Percentiles rank a stretch among this genome's conserved stretches.
These are phyloP conservation scores for Parus major DNA, from an alignment of 2,113 vertebrate genomes.

Conservation along the genomic window DNA sequence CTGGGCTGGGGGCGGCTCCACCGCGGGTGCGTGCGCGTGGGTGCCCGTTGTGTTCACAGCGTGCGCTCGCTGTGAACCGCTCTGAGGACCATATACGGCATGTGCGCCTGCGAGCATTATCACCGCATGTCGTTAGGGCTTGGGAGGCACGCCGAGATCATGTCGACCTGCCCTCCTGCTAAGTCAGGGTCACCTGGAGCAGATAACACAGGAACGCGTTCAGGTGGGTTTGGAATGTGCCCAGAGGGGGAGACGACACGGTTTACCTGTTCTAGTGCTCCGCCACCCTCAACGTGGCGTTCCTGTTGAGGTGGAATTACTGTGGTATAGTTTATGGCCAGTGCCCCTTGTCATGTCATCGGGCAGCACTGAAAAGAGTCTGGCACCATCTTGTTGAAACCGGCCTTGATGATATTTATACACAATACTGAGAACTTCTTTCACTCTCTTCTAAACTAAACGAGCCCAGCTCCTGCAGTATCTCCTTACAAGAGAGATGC, in stretches of 20 bases:
- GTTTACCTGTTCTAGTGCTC: background rate
- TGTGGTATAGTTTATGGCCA: background rate
- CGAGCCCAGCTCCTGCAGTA: background rate
- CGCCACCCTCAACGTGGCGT: background rate
- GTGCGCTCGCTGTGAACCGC: rapidly evolving
- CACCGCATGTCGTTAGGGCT: no score
- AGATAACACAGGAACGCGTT: background rate
- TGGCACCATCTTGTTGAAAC: background rate
- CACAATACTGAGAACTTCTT: background rate
- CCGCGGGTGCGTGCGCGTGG: background rate
- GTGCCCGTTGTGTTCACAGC: rapidly evolving
- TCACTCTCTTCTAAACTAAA: background rate
- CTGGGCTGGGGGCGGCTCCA: no score
- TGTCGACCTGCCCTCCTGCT: no score
- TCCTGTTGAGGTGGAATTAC: background rate
- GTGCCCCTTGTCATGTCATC: background rate
- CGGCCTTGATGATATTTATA: background rate
- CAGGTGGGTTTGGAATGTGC: no score
- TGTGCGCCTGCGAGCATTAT: rapidly evolving
- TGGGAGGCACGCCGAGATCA: background rate
- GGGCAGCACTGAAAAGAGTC: background rate
- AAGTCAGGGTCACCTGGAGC: no score
- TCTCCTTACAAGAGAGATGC: background rate
- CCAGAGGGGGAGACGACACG: no score
- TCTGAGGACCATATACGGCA: rapidly evolving